These are phyloP conservation scores for Mormyrus hasselquistii DNA, from an alignment of 2,797 vertebrate species.

Conservation along the genomic window DNA sequence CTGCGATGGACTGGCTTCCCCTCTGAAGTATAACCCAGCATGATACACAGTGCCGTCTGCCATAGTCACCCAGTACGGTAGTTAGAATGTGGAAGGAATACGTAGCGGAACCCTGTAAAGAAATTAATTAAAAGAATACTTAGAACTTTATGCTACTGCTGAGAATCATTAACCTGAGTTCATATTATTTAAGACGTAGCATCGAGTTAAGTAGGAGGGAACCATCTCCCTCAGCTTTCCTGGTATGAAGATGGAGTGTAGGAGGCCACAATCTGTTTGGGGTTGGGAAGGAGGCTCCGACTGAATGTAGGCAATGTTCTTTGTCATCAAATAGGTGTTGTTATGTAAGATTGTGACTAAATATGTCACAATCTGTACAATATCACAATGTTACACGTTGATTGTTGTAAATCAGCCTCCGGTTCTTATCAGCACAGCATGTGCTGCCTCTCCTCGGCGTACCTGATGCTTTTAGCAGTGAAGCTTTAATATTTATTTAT, in stretches of 20 bases:
- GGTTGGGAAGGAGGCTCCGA: not conserved
- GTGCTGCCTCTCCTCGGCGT: not conserved
- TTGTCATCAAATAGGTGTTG: not conserved
- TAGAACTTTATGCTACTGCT: not conserved
- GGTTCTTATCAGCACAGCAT: not conserved
- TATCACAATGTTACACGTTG: constrained; percentile 4
- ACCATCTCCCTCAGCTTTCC: not conserved
- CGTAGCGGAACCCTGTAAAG: not conserved
- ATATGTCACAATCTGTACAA: constrained; percentile 12
- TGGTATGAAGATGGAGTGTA: not conserved
- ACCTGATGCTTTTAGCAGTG: not conserved
- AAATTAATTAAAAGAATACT: constrained; percentile 7
- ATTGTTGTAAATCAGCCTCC: not conserved
- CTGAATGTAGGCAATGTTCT: constrained; percentile 13
- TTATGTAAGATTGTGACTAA: constrained; percentile 14
- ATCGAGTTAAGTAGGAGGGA: not conserved
- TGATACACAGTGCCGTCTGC: not conserved
- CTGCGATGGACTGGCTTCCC: not conserved
- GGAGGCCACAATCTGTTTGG: constrained; percentile 17
- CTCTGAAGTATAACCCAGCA: not conserved
- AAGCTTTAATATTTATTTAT: not conserved
- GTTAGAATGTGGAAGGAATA: not conserved
- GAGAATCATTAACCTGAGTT: constrained; percentile 12
- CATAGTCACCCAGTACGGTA: not conserved
- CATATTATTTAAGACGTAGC: constrained; percentile 26